Conservation (phyloP, 2,797 vertebrate genomes). For the Hoplostethus atlanticus region DNA sequence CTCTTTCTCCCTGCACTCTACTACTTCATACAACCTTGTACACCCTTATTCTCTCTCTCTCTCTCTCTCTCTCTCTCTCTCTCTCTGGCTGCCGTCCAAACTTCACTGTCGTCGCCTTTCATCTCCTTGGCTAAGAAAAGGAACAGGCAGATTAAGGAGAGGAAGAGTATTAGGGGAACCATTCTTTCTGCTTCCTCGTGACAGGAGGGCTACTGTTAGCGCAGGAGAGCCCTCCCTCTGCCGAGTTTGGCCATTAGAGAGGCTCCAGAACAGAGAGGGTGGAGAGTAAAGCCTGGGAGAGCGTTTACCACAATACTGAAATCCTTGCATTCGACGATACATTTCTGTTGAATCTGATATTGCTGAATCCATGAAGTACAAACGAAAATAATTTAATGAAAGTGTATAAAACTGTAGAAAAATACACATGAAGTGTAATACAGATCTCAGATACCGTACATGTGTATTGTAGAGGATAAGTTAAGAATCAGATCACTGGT, state of each 20-base stretch:
- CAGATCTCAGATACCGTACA: conserved; percentile 3
- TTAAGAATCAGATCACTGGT: conserved; percentile 1
- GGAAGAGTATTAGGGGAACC: conserved; percentile 64
- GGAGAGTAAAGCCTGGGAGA: conserved; percentile 47
- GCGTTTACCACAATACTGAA: conserved; percentile 65
- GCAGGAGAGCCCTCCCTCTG: conserved; percentile 57
- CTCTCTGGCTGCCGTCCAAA: conserved; percentile 57
- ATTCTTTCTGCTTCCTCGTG: conserved; percentile 66
- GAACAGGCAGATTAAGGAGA: conserved; percentile 69
- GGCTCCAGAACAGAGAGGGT: conserved; percentile 48
- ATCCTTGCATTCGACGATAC: conserved; percentile 2
- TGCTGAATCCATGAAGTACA: not conserved
- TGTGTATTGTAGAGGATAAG: not conserved
- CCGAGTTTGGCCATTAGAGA: conserved; percentile 68
- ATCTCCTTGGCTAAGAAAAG: conserved; percentile 67
- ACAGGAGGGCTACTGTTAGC: conserved; percentile 52
- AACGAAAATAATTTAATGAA: conserved; percentile 22
- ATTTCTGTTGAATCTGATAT: not conserved
- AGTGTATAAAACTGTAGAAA: conserved; percentile 13
- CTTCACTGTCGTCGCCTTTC: conserved; percentile 60
- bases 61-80: conserved; percentile 25
- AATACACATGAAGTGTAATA: not conserved
- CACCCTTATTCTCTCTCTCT: conserved; percentile 12
- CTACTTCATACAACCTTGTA: conserved; percentile 53
- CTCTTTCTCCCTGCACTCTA: conserved; percentile 41